Evolutionary conservation across 2,888 invertebrate species (phyloP).

Genomic region (Andrena hattorfiana): DNA sequence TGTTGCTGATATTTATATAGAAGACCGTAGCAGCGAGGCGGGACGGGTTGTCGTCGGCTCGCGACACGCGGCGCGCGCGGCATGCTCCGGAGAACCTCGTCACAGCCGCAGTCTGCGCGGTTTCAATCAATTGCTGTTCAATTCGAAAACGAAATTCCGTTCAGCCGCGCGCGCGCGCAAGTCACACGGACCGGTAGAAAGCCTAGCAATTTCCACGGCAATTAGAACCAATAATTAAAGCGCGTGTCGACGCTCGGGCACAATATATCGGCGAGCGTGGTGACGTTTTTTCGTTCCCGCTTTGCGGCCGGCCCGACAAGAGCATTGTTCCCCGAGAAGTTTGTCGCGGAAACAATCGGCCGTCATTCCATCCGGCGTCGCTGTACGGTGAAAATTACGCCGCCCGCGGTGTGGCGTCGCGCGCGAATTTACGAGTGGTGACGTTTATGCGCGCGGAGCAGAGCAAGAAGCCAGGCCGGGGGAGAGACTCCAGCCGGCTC

Average conservation of each 20-base stretch:
- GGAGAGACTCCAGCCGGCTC: not conserved
- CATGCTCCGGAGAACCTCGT: not conserved
- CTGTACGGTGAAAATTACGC: slow-evolving; percentile 13
- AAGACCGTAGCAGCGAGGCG: slow-evolving; percentile 30
- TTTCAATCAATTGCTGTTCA: slow-evolving; percentile 55
- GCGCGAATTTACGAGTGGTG: slow-evolving; percentile 16
- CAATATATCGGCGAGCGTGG: slow-evolving; percentile 18
- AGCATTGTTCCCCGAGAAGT: slow-evolving; percentile 36
- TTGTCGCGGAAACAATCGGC: not conserved
- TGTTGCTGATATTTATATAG: slow-evolving; percentile 38
- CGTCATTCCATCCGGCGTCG: not conserved
- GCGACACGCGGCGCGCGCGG: not conserved
- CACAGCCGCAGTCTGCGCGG: not conserved
- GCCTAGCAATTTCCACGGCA: slow-evolving; percentile 63
- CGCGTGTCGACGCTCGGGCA: slow-evolving; percentile 39
- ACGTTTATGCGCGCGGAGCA: not conserved
- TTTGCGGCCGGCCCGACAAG: not conserved
- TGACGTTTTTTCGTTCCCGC: slow-evolving; percentile 36
- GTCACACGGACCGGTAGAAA: slow-evolving; percentile 19
- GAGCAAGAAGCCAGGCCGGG: slow-evolving; percentile 5
- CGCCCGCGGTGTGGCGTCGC: not conserved
- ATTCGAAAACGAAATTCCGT: slow-evolving; percentile 59
- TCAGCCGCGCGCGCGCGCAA: slow-evolving; percentile 13
- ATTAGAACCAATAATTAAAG: slow-evolving; percentile 68
- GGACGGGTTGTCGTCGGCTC: slow-evolving; percentile 8